Base-by-base conservation (phyloP, 2,113 vertebrate genomes). In the Opisthocomus hoazin region DNA sequence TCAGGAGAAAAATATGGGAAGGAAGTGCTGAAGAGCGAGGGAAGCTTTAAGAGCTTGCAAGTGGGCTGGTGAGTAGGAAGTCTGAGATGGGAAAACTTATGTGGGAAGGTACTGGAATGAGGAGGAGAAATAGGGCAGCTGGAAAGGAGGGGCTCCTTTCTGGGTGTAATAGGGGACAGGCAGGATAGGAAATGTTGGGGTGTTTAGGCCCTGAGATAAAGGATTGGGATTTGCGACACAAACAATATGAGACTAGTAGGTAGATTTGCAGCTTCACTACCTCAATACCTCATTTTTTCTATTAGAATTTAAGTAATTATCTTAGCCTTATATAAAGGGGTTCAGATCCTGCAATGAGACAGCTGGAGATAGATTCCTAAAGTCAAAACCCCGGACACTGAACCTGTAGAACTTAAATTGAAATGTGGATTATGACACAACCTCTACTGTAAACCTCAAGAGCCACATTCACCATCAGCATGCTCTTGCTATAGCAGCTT, bases 21-120 rank as follows among this genome's bases (percentile, higher is more conserved):
- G 94, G 94, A 97, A 96, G 41, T 89, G 87, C 70, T 82, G 45
- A n/a, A 96, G 81, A 89, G 65, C 5, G 39, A 93, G 61, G 73
- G 39, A 57, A 93, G 61, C 39, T 92, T 74, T 84, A 64, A 43
- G 37, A 36, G 30, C 48, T 87, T 30, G 4, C 57, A 56, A 76
- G 84, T 73, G 77, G 48, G 84, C 69, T 73, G 69, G 41, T 26
- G 74, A 94, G 65, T 60, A 82, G 50, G 93, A 95, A 89, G 74
- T 13, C 53, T 6, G 45, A 60, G 36, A 58, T 78, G 89, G 89
- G 76, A 92, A 93, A 91, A 57, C 34, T 6, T 89, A 87, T 39
- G 94, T 93, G 89, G 93, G 95, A 89, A 81, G 73, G 27, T 22
- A 56, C 9, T 84, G 87, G 87, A 89, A 94, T 50, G 68, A 84